Percentiles rank a stretch among this genome's conserved stretches.
These are phyloP conservation scores for Sicus ferrugineus DNA, from an alignment of 2,888 invertebrate genomes.

Conservation along the genomic window DNA sequence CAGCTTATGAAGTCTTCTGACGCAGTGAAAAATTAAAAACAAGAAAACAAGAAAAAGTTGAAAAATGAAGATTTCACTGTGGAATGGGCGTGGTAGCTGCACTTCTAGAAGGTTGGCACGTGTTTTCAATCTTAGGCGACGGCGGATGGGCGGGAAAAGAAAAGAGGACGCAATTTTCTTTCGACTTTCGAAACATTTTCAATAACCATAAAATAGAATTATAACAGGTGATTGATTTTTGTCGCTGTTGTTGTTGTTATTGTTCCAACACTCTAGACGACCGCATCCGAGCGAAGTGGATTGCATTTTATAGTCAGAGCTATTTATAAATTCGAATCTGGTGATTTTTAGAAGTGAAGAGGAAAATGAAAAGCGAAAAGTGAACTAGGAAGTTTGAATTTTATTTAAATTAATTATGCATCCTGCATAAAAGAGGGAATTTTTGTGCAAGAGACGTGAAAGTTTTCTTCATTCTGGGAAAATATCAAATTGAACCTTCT, in stretches of 20 bases:
- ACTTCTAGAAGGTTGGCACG: slow-evolving; percentile 15
- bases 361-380: too few species aligned
- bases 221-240: slow-evolving; percentile 38
- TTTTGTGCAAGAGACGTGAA: too few species aligned
- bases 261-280: not conserved
- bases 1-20: not conserved
- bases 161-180: slow-evolving; percentile 3
- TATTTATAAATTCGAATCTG: too few species aligned
- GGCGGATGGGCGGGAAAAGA: not conserved
- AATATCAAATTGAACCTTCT: too few species aligned
- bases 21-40: not conserved
- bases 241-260: not conserved
- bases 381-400: too few species aligned
- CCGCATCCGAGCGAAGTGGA: not conserved
- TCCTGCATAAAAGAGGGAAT: too few species aligned
- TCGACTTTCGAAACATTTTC: slow-evolving; percentile 28
- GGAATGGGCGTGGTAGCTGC: slow-evolving; percentile 8
- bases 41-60: not conserved
- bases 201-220: slow-evolving; percentile 42
- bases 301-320: too few species aligned
- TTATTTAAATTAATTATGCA: too few species aligned
- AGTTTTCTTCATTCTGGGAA: too few species aligned
- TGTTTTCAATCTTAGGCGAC: not conserved
- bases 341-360: too few species aligned
- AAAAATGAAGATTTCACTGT: slow-evolving; percentile 9